Base-by-base conservation (phyloP, 2,888 invertebrate genomes). In the Blastobasis adustella region DNA sequence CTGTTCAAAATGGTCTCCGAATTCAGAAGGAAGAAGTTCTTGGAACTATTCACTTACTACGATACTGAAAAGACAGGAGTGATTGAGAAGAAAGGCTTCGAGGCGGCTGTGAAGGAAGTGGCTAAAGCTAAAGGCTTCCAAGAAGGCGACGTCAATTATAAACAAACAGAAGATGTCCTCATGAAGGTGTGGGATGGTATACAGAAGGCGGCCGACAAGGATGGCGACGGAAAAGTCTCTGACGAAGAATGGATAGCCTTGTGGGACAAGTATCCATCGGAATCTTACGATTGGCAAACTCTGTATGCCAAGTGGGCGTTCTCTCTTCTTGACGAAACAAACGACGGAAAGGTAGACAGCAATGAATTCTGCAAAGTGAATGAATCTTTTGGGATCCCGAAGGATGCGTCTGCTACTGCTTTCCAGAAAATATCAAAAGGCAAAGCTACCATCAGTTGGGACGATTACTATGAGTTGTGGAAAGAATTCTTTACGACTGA, bases 61-160 rank as follows among this genome's bases (percentile, higher is more conserved):
- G 95, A 95, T 89, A 92, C 93, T 65, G 94, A 95, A 82, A 92
- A 92, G 71, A 95, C 94, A 79, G 95, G 95, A 52, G 92, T 92
- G 62, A 94, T 95, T 68, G 94, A 95, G 75, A 91, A 92, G 72
- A 93, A 93, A 3, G 46, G 38, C 38, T 46, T 46, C 10, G 38
- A 38, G n/a, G n/a, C 38, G 37, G 46, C n/a, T n/a, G 38, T 37
- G 1, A n/a, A 46, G 9, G 38, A 38, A 10, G 6, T 46, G 9
- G n/a, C 23, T 1, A 46, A 46, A 38, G 23, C 46, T 9, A 23
- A 38, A 37, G 46, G 46, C 1, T 37, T 37, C n/a, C n/a, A 37
- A 46, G 37, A 46, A 5, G 38, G 46, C 10, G 46, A 46, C 6
- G 46, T 10, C 8, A 46, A 36, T 6, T 36, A 9, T 38, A 23